These are phyloP conservation scores for Morphnarchus princeps DNA, from an alignment of 2,113 vertebrate species.

Conservation along the genomic window DNA sequence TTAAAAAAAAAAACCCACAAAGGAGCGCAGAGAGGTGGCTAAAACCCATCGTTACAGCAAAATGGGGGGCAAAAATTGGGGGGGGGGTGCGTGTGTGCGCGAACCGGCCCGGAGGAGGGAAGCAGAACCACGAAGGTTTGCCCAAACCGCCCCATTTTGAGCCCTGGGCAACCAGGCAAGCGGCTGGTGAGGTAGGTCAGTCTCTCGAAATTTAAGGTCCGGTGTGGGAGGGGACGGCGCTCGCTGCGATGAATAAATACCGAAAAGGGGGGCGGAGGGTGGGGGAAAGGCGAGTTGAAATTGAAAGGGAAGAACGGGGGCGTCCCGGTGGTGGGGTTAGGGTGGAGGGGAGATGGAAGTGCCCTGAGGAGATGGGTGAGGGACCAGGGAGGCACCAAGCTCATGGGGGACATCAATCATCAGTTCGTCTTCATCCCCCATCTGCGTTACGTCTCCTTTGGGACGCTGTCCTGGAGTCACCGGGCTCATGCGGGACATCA, in stretches of 20 bases:
- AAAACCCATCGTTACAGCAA: neutral
- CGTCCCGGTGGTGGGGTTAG: neutral
- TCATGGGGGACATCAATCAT: no score
- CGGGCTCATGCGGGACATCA: neutral
- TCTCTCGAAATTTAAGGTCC: neutral
- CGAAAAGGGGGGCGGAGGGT: neutral
- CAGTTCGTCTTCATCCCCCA: no score
- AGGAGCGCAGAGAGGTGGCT: neutral
- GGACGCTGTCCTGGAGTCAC: neutral
- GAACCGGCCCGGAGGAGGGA: neutral
- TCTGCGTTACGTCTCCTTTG: no score
- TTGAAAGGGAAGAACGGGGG: no score
- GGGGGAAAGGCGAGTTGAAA: no score
- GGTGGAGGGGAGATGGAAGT: neutral
- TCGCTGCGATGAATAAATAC: neutral
- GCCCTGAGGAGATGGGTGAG: neutral
- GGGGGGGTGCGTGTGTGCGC: no score
- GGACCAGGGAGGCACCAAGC: no score
- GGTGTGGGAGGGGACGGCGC: no score
- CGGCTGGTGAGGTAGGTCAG: neutral
- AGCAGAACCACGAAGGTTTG: neutral
- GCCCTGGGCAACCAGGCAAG: neutral
- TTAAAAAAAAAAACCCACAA: no score
- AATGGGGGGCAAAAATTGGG: neutral
- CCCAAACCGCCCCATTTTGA: neutral